Conservation (phyloP, 2,113 vertebrate species). For the Nipponia nippon region DNA sequence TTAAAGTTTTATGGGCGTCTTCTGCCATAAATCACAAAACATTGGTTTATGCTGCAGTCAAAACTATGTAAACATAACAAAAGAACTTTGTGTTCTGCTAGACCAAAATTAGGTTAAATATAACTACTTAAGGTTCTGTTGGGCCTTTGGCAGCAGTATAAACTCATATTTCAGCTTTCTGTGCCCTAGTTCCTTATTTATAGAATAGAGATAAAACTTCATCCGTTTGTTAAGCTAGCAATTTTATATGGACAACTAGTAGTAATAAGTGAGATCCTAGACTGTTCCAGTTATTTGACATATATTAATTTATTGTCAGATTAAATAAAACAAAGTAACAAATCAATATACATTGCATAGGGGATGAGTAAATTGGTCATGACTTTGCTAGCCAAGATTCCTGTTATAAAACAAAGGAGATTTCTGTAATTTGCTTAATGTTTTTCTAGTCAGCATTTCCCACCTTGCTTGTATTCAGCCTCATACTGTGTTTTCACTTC, state of each 20-base stretch:
- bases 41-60: neutral
- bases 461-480: neutral
- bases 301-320: neutral
- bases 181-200: neutral
- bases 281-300: neutral
- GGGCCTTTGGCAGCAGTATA: neutral
- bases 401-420: neutral
- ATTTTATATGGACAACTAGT: neutral
- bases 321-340: neutral
- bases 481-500: neutral
- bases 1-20: neutral
- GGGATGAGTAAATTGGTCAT: neutral
- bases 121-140: neutral
- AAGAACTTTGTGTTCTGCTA: neutral
- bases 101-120: neutral
- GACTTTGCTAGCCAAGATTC: neutral
- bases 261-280: neutral
- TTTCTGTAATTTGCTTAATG: neutral
- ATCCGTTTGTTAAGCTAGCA: neutral
- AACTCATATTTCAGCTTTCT: neutral
- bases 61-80: neutral
- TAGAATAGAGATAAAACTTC: neutral
- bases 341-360: neutral
- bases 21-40: neutral
- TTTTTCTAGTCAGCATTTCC: neutral